These are phyloP conservation scores for Schizaphis graminum DNA, from an alignment of 2,888 invertebrate genomes.

Conservation along the genomic window DNA sequence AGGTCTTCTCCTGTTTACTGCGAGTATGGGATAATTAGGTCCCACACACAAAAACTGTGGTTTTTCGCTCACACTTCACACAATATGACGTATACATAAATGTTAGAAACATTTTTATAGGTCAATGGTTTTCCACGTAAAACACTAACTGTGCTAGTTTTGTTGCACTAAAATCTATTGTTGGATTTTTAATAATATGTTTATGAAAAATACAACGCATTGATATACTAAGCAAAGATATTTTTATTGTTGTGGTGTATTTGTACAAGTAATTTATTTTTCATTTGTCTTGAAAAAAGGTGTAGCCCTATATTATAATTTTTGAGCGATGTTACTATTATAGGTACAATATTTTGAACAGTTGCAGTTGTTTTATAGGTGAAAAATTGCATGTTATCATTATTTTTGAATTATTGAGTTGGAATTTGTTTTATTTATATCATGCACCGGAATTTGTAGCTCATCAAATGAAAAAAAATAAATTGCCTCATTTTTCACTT, in stretches of 20 bases:
- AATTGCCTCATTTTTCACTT: slow-evolving; percentile 31
- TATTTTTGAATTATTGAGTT: slow-evolving; percentile 34
- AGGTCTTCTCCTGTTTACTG: background rate
- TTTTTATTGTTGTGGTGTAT: background rate
- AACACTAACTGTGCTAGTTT: background rate
- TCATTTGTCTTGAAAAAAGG: background rate
- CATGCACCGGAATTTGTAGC: background rate
- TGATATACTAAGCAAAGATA: background rate
- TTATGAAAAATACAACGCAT: background rate
- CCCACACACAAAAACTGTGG: background rate
- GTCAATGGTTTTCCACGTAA: background rate
- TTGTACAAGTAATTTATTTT: background rate
- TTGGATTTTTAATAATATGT: background rate
- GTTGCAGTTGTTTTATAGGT: background rate
- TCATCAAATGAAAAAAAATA: slow-evolving; percentile 28
- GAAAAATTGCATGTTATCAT: background rate
- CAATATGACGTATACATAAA: background rate
- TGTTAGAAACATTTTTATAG: background rate
- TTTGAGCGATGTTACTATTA: background rate
- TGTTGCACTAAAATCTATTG: background rate
- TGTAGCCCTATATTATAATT: background rate
- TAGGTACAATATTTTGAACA: background rate
- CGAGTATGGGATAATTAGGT: background rate
- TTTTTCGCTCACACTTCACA: background rate
- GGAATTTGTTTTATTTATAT: slow-evolving; percentile 7